A percentile compares a stretch with the other conserved stretches of the same genome.
These are phyloP conservation scores for Gymnarchus niloticus DNA, from an alignment of 2,113 vertebrate species.

Conservation along the genomic window DNA sequence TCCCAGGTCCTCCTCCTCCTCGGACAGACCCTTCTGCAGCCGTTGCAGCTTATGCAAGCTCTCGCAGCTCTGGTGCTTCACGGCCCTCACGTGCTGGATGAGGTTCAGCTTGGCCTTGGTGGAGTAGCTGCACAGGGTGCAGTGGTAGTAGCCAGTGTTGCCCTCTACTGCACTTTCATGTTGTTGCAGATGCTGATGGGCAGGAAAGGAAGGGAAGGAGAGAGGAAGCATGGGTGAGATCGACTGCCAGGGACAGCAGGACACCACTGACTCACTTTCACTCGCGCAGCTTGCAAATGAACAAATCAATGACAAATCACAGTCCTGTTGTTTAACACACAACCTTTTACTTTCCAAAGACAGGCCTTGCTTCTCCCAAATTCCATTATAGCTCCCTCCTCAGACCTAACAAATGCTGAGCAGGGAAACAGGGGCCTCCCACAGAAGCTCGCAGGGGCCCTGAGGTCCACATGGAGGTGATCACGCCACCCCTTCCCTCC, in stretches of 20 bases:
- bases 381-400: constrained; percentile 47
- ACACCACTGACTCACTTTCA: constrained; percentile 58
- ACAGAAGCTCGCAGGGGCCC: constrained; percentile 38
- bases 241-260: constrained; percentile 47
- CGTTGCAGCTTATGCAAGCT: constrained; percentile 86
- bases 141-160: constrained; percentile 89
- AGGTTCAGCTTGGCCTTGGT: constrained; percentile 96
- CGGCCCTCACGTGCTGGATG: constrained; percentile 93
- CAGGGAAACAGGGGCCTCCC: constrained; percentile 36
- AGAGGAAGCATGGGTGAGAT: constrained; percentile 29
- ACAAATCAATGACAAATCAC: constrained; percentile 71
- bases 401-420: constrained; percentile 53
- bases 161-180: constrained; percentile 83
- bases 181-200: constrained; percentile 85
- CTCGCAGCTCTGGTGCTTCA: constrained; percentile 91
- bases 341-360: constrained; percentile 45
- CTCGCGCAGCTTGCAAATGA: constrained; percentile 63
- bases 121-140: constrained; percentile 91
- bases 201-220: neutral
- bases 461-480: constrained; percentile 57
- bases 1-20: constrained; percentile 83
- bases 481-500: constrained; percentile 81
- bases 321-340: constrained; percentile 64
- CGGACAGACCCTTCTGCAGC: constrained; percentile 76
- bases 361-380: constrained; percentile 42